phyloP scores from a whole-genome alignment of 2,888 invertebrate species.

The Neuroscelio doddi region DNA sequence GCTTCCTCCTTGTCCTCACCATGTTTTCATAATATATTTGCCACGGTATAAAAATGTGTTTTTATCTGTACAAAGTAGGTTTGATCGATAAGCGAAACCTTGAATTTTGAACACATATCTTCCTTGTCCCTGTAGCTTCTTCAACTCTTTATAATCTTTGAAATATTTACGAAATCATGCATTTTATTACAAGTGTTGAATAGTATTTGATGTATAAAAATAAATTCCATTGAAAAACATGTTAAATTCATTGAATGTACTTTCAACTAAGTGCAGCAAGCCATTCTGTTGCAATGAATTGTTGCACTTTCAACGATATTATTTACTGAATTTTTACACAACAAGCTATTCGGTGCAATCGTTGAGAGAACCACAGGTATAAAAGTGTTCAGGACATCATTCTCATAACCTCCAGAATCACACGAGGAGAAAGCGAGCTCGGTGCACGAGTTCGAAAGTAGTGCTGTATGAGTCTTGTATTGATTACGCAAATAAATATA shows the following conservation, averaged over 20 bases:
- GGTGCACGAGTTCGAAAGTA: conserved; percentile 35
- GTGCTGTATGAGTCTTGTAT: conserved; percentile 28
- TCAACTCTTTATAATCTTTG: too few species aligned
- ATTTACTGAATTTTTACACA: conserved; percentile 33
- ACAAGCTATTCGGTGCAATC: conserved; percentile 24
- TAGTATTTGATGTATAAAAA: too few species aligned
- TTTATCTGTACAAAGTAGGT: conserved; percentile 16
- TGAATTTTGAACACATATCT: conserved; percentile 26
- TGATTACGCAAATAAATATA: conserved; percentile 34
- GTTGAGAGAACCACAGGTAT: conserved; percentile 9
- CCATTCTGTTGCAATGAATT: conserved; percentile 32
- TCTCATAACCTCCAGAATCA: conserved; percentile 40
- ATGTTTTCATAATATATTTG: conserved; percentile 3
- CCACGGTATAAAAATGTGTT: conserved; percentile 14
- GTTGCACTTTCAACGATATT: conserved; percentile 36
- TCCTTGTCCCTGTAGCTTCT: too few species aligned
- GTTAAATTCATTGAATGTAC: too few species aligned
- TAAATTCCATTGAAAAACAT: too few species aligned
- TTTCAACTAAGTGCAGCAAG: conserved; percentile 16
- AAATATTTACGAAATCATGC: too few species aligned
- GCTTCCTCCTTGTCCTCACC: conserved; percentile 14
- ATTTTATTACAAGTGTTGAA: too few species aligned
- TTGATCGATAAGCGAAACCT: conserved; percentile 22
- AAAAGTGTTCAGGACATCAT: conserved; percentile 32
- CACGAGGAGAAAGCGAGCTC: conserved; percentile 38